Percentiles rank a stretch among this genome's conserved stretches.
Evolutionary conservation across 2,888 invertebrate genomes (phyloP).

Genomic region (Amiota minor): DNA sequence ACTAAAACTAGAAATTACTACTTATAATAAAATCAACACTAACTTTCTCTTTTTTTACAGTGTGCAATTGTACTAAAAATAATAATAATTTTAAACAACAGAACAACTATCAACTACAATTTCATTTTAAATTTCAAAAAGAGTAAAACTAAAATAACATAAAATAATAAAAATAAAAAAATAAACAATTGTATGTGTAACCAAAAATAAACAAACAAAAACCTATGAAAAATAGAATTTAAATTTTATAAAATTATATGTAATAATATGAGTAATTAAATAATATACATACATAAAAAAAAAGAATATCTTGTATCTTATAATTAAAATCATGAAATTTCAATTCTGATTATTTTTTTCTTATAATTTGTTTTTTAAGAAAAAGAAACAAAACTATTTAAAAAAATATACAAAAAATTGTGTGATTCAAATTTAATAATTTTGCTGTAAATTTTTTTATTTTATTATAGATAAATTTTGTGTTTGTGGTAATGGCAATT

Average conservation of each 20-base stretch:
- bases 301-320: not conserved
- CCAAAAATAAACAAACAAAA: slow-evolving; percentile 6
- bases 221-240: not conserved
- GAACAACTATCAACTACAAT: slow-evolving; percentile 13
- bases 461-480: not conserved
- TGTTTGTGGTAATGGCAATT: not conserved
- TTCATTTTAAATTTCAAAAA: not conserved
- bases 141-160: too few species aligned
- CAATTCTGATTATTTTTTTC: too few species aligned
- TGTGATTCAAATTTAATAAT: not conserved
- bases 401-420: too few species aligned
- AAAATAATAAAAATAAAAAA: slow-evolving; percentile 1
- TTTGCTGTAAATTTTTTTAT: not conserved
- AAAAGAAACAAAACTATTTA: too few species aligned
- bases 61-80: not conserved
- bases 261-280: not conserved
- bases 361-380: too few species aligned
- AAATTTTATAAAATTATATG: not conserved
- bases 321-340: too few species aligned
- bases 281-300: slow-evolving; percentile 1
- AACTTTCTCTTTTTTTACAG: slow-evolving; percentile 19
- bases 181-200: slow-evolving; percentile 6
- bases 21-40: slow-evolving; percentile 29
- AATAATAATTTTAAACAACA: slow-evolving; percentile 2
- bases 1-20: slow-evolving; percentile 52